Evolutionary conservation across 2,888 invertebrate species (phyloP).

Genomic region (Scaeva pyrastri): DNA sequence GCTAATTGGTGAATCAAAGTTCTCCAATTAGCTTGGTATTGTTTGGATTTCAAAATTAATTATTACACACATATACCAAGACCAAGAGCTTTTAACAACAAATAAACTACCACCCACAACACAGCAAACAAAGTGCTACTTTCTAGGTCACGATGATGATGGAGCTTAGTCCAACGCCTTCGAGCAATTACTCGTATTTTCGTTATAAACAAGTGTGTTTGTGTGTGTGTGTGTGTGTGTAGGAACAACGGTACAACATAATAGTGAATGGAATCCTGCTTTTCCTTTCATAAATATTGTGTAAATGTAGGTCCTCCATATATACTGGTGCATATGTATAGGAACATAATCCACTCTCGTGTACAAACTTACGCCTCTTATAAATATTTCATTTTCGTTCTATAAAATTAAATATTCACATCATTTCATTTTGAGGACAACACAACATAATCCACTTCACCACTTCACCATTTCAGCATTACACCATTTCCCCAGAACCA

Average conservation of each 20-base stretch:
- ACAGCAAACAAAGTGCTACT: not conserved
- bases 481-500: too few species aligned
- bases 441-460: constrained; percentile 14
- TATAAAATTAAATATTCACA: constrained; percentile 23
- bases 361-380: not conserved
- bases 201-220: too few species aligned
- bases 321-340: too few species aligned
- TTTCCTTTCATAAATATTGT: not conserved
- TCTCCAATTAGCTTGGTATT: constrained; percentile 12
- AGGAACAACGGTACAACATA: too few species aligned
- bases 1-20: constrained; percentile 15
- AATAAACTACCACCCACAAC: not conserved
- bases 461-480: not conserved
- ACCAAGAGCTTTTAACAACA: not conserved
- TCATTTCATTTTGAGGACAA: constrained; percentile 19
- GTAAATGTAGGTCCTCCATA: not conserved
- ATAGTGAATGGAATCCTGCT: not conserved
- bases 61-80: not conserved
- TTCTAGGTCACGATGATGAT: constrained; percentile 7
- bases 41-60: constrained; percentile 14
- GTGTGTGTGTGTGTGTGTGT: too few species aligned
- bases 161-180: constrained; percentile 2
- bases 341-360: too few species aligned
- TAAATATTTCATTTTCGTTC: constrained; percentile 17
- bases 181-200: not conserved